A percentile compares a stretch with the other conserved stretches of the same genome.
phyloP scores from a whole-genome alignment of 2,113 vertebrate species.

The Manacus vitellinus region DNA sequence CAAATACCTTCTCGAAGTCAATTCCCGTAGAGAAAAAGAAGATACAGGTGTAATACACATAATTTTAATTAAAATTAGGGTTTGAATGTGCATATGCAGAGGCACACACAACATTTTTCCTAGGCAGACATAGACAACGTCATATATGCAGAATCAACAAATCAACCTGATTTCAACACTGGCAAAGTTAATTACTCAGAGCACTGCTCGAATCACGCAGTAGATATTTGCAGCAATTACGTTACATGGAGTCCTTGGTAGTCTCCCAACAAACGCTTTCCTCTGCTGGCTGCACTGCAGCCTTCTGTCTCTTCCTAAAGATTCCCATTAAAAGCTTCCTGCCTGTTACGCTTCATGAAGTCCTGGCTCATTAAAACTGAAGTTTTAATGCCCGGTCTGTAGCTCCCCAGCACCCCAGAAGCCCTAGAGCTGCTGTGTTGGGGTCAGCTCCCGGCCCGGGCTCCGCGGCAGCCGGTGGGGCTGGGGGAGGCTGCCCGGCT shows the following conservation, averaged over 20 bases:
- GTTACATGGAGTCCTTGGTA: not conserved
- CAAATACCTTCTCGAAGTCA: slow-evolving; percentile 6
- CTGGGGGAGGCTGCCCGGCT: not conserved
- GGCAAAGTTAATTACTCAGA: slow-evolving; percentile 1
- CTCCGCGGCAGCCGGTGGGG: rapidly evolving
- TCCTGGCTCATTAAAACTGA: not conserved
- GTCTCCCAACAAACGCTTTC: not conserved
- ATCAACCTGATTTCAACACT: slow-evolving; percentile 43
- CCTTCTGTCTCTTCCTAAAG: not conserved
- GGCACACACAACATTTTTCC: not conserved
- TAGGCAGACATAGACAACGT: not conserved
- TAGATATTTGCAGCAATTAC: not conserved
- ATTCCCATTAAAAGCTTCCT: not conserved
- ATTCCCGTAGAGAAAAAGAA: not conserved
- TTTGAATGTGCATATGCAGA: slow-evolving; percentile 7
- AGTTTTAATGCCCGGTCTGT: not conserved
- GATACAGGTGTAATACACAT: not conserved
- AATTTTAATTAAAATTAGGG: slow-evolving; percentile 29
- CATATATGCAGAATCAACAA: slow-evolving; percentile 26
- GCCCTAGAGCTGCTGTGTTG: not conserved
- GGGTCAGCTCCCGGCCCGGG: rapidly evolving
- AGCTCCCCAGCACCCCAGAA: not conserved
- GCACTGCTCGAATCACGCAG: not conserved
- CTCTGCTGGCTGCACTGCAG: not conserved
- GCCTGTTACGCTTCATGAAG: not conserved